Evolutionary conservation across 2,113 vertebrate genomes (phyloP).

Genomic region (Azemiops feae): DNA sequence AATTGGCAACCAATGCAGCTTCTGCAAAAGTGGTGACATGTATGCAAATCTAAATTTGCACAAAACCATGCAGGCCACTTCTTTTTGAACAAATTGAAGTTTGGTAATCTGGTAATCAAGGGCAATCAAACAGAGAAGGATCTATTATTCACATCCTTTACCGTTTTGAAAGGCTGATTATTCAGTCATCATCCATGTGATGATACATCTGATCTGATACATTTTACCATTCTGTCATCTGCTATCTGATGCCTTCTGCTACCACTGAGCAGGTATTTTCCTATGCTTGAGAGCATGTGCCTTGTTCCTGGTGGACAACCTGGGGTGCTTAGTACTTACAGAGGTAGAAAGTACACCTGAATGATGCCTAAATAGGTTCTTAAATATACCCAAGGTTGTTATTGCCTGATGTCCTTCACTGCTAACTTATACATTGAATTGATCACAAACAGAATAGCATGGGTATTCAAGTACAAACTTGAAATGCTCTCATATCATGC

Average conservation of each 20-base stretch:
- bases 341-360: not conserved
- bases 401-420: not conserved
- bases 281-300: not conserved
- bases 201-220: not conserved
- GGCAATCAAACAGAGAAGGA: not conserved
- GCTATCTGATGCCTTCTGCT: not conserved
- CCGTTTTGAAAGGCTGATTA: not conserved
- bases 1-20: not conserved
- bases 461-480: not conserved
- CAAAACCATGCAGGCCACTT: not conserved
- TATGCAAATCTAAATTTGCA: not conserved
- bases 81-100: not conserved
- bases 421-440: not conserved
- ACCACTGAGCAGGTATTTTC: not conserved
- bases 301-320: not conserved
- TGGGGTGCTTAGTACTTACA: not conserved
- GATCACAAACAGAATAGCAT: not conserved
- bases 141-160: not conserved
- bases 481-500: not conserved
- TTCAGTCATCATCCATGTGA: not conserved
- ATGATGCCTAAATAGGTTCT: not conserved
- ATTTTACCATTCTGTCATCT: not conserved
- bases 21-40: not conserved
- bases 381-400: not conserved
- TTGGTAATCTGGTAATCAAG: not conserved